Base-by-base conservation (phyloP, 2,888 invertebrate genomes). In the Eucera pruinosa region DNA sequence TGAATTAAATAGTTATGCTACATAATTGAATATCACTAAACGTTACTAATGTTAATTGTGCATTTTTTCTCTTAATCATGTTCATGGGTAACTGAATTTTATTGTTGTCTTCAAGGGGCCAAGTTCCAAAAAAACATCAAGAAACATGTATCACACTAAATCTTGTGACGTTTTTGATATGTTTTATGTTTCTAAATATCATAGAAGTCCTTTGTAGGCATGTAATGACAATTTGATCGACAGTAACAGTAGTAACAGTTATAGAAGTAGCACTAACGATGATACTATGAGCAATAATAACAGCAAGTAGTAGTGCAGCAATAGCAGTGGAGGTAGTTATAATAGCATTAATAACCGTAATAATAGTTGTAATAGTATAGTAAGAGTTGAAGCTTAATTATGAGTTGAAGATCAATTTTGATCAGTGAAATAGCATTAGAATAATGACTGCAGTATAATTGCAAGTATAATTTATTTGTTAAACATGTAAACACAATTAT, bases 111-210 rank as follows among this genome's bases (percentile, higher is more conserved):
- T 68, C 86, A 86, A 88, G 83, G 84, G 84, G 76, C 82, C 75
- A 86, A 87, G 84, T 88, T 87, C 86, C 84, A 88, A 88, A 88
- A 79, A 86, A 68, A 83, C 75, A 81, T 70, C 27, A 61, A 81
- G 75, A 81, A 79, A 81, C 75, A 64, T 64, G 68, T 70, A 48
- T 80, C 68, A 67, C 73, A 66, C 47, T 79, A 77, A 77, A 78
- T 64, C 45, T 69, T 61, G 62, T 76, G 70, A 85, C 68, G 60
- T 80, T 76, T 85, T 84, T 85, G 85, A 85, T 85, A 85, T 85
- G 85, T 85, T 86, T 84, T 80, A 86, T 80, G 72, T 84, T 80
- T 82, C 72, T 82, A 84, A 86, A 69, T 83, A 82, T 81, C 68
- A 68, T 86, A 82, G 71, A 84, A 70, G 73, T 78, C 60, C 60